A percentile compares a stretch with the other conserved stretches of the same genome.
These are phyloP conservation scores for Meda fulgida DNA, from an alignment of 2,797 vertebrate genomes.

Conservation along the genomic window DNA sequence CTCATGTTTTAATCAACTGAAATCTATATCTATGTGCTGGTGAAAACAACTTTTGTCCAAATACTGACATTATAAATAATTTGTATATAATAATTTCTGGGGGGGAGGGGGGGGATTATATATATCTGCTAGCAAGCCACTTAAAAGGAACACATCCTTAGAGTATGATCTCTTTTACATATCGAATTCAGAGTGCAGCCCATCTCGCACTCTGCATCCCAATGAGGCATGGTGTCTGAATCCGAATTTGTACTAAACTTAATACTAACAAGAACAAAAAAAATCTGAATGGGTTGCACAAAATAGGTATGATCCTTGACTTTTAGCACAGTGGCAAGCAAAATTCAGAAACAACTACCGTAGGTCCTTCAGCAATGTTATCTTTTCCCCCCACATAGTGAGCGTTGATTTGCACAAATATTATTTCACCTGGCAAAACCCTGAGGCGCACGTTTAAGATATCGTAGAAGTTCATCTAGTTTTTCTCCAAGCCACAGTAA, in stretches of 20 bases:
- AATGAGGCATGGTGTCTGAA: conserved; percentile 20
- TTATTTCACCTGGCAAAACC: conserved; percentile 64
- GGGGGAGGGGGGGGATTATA: too few relatives aligned
- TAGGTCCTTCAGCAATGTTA: conserved; percentile 51
- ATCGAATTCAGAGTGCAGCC: background rate
- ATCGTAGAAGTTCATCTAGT: conserved; percentile 39
- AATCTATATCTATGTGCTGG: background rate
- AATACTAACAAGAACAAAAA: background rate
- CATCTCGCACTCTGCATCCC: conserved; percentile 22
- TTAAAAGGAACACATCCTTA: conserved; percentile 41
- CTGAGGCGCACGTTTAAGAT: conserved; percentile 70
- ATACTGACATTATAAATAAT: conserved; percentile 40
- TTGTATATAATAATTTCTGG: background rate
- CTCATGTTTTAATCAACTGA: background rate
- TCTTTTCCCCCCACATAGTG: conserved; percentile 22
- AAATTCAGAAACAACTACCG: conserved; percentile 49
- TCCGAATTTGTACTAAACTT: background rate
- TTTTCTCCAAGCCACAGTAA: conserved; percentile 15
- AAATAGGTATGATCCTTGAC: conserved; percentile 41
- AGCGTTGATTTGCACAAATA: conserved; percentile 44
- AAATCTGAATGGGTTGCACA: conserved; percentile 21
- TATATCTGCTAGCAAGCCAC: conserved; percentile 26
- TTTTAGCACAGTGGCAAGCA: conserved; percentile 37
- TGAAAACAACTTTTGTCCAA: conserved; percentile 15
- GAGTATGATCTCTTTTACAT: background rate